Evolutionary conservation across 1,140 invertebrate species (phyloP).

Genomic region (Panagrolaimus sp.): DNA sequence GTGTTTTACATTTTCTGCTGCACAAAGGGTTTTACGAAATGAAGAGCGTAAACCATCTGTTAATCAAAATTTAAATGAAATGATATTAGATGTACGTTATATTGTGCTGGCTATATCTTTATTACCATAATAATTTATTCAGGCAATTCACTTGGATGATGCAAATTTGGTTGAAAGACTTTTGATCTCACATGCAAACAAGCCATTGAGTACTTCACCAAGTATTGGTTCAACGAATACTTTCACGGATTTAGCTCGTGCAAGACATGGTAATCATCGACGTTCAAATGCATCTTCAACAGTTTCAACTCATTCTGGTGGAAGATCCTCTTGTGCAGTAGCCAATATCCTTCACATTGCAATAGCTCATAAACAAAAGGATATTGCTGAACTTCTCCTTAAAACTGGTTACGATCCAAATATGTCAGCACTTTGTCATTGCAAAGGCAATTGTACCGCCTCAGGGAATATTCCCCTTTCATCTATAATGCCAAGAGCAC

Average conservation of each 20-base stretch:
- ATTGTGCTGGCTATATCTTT: not conserved
- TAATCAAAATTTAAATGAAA: slow-evolving; percentile 57
- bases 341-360: slow-evolving; percentile 56
- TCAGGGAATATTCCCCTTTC: slow-evolving; percentile 55
- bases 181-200: slow-evolving; percentile 49
- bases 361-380: slow-evolving; percentile 55
- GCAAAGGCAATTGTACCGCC: slow-evolving; percentile 55
- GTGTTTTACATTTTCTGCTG: slow-evolving; percentile 56
- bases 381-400: slow-evolving; percentile 54
- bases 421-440: slow-evolving; percentile 48
- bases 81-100: slow-evolving; percentile 52
- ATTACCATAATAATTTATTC: slow-evolving; percentile 12
- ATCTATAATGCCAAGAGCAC: slow-evolving; percentile 53
- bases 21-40: slow-evolving; percentile 39
- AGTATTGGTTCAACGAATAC: slow-evolving; percentile 56
- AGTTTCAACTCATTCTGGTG: slow-evolving; percentile 56
- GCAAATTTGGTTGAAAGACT: slow-evolving; percentile 51
- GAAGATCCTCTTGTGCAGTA: slow-evolving; percentile 51
- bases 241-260: slow-evolving; percentile 54
- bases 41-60: slow-evolving; percentile 57
- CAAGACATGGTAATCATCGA: slow-evolving; percentile 50
- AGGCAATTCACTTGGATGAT: slow-evolving; percentile 57
- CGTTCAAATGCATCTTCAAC: slow-evolving; percentile 56
- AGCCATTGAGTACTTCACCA: slow-evolving; percentile 51
- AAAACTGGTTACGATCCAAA: slow-evolving; percentile 57